Conservation (phyloP, 1,140 invertebrate genomes). For the Temnothorax longispinosus region DNA sequence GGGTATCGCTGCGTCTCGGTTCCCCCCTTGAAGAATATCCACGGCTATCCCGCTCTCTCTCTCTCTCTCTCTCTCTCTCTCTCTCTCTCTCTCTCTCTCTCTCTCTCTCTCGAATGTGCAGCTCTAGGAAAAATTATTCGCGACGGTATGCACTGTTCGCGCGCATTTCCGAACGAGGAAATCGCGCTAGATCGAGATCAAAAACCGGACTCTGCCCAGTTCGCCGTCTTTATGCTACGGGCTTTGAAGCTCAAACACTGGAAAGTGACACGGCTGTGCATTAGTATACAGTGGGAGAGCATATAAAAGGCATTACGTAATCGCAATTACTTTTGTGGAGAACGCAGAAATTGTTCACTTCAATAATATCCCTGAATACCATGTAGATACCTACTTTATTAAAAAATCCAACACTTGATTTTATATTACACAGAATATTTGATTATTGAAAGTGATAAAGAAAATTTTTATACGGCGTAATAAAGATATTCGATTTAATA, state of each 20-base stretch:
- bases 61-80: too few relatives aligned
- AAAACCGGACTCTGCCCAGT: constrained; percentile 41
- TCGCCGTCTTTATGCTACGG: neutral
- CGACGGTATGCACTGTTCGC: constrained; percentile 43
- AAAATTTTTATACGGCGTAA: neutral
- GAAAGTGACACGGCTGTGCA: neutral
- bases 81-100: too few relatives aligned
- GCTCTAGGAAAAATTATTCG: constrained; percentile 37
- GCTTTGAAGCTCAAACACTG: constrained; percentile 20
- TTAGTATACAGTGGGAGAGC: too few relatives aligned
- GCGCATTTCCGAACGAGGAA: constrained; percentile 58
- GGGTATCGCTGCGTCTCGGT: constrained; percentile 14
- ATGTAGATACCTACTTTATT: neutral
- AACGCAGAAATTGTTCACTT: neutral
- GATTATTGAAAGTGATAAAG: neutral
- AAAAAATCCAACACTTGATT: neutral
- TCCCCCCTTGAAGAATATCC: constrained; percentile 19
- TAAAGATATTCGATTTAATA: neutral
- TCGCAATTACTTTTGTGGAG: neutral
- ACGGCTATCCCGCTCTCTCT: neutral
- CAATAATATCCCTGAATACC: neutral
- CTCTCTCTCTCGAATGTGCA: neutral
- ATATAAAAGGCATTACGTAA: neutral
- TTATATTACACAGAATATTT: neutral
- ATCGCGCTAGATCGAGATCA: constrained; percentile 44